Conservation (phyloP, 2,113 vertebrate species). For the Notarius quadriscutis region DNA sequence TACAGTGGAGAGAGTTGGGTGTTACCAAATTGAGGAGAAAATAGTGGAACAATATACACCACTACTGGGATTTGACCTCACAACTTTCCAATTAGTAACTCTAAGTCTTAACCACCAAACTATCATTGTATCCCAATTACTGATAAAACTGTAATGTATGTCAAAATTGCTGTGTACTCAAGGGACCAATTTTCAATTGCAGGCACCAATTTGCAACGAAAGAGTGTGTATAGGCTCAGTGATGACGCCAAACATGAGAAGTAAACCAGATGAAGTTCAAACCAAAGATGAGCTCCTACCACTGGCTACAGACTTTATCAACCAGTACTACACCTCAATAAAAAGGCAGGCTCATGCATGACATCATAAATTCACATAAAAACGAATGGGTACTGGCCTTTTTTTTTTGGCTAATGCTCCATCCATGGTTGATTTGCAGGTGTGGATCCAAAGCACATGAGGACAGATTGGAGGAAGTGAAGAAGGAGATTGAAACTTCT, state of each 20-base stretch:
- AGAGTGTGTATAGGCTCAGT: slow-evolving; percentile 88
- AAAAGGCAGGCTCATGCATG: slow-evolving; percentile 79
- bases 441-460: slow-evolving; percentile 90
- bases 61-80: background rate
- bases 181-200: slow-evolving; percentile 25
- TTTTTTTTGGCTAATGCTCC: background rate
- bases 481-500: slow-evolving; percentile 85
- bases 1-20: background rate
- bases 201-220: slow-evolving; percentile 83
- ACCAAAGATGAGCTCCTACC: slow-evolving; percentile 83
- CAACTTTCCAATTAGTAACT: background rate
- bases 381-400: background rate
- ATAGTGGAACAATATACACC: background rate
- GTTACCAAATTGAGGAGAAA: background rate
- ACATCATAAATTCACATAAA: background rate
- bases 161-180: background rate
- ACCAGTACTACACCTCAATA: slow-evolving; percentile 96
- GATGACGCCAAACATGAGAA: slow-evolving; percentile 79
- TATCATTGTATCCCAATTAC: background rate
- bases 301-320: slow-evolving; percentile 92
- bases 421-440: slow-evolving; percentile 64
- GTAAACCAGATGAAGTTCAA: slow-evolving; percentile 81
- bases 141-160: too few species aligned
- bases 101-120: background rate
- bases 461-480: slow-evolving; percentile 90